Base-by-base conservation (phyloP, 2,888 invertebrate species). In the Calliphora vomitoria region DNA sequence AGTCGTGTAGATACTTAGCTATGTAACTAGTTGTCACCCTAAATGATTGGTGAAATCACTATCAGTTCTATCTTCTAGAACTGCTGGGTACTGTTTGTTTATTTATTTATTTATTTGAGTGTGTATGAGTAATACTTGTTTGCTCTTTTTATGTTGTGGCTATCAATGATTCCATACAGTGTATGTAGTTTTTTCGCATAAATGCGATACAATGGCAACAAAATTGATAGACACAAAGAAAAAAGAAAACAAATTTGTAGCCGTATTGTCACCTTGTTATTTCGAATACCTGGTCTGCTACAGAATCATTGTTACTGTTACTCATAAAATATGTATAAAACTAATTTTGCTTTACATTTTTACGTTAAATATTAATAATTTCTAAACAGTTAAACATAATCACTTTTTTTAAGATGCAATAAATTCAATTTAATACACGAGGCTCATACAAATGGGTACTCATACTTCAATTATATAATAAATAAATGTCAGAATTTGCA, bases 151-250 rank as follows among this genome's bases (percentile, higher is more conserved):
- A 13, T 44, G 31, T 44, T 35, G 10, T 44, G 15, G 25, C 13
- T 25, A 44, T 44, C 44, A 13, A 20, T 38, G 55, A 15, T 10
- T 20, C 20, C 15, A n/a, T 58, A 58, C 8, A 53, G 5, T 53
- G 50, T 50, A n/a, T 53, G 13, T 44, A 20, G 55, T 18, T 68
- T 31, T 31, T 5, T 58, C 58, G 41, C 41, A 55, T 53, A 38
- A 75, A 75, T 47, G 60, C 18, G 58, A 74, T 20, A 25, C 41
- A 74, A 58, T 74, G 20, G 68, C 41, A 25, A 47, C 47, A 47
- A 25, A 68, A 47, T 47, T 47, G 47, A 47, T 2, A 47, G 11
- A 47, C 6, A 25, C 11, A 25, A 4, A 20, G 18, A 55, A 20
- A 55, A 50, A 50, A n/a, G n/a, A 50, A 4, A 50, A 50, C 6